Percentiles rank a stretch among this genome's conserved stretches.
phyloP scores from a whole-genome alignment of 92 coral and sea anemone genomes.

The Palythoa grandis region DNA sequence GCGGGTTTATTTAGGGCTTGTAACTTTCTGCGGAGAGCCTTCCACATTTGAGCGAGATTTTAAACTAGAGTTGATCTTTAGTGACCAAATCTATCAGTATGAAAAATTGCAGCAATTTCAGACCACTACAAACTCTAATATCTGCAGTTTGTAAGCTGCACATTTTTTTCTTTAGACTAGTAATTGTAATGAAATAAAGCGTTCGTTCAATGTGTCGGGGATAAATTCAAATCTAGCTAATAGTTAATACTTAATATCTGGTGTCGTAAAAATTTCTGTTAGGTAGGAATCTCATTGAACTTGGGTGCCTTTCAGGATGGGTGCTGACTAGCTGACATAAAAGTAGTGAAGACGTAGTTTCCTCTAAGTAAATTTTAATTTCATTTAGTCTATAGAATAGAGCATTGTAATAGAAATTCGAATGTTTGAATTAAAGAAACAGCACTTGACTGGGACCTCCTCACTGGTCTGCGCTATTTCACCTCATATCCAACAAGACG shows the following conservation, averaged over 20 bases:
- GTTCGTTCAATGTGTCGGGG: neutral
- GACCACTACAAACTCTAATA: neutral
- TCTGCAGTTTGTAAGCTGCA: neutral
- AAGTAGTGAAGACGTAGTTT: neutral
- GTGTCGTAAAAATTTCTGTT: no score
- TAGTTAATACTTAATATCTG: neutral
- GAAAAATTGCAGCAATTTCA: no score
- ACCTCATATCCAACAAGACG: no score
- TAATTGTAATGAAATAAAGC: neutral
- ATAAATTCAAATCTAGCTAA: neutral
- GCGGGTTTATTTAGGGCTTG: no score
- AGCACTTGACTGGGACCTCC: neutral
- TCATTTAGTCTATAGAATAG: neutral
- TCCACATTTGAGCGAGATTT: no score
- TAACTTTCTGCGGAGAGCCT: no score
- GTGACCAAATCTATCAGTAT: no score
- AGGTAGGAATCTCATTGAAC: neutral
- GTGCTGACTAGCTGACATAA: neutral
- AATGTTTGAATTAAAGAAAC: neutral
- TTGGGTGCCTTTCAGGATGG: neutral
- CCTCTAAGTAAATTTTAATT: neutral
- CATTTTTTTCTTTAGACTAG: neutral
- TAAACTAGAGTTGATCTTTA: no score
- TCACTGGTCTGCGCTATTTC: no score
- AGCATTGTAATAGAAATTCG: neutral